Percentiles rank a stretch among this genome's conserved stretches.
phyloP scores from a whole-genome alignment of 1,140 invertebrate genomes.

The Micrasema longulum region DNA sequence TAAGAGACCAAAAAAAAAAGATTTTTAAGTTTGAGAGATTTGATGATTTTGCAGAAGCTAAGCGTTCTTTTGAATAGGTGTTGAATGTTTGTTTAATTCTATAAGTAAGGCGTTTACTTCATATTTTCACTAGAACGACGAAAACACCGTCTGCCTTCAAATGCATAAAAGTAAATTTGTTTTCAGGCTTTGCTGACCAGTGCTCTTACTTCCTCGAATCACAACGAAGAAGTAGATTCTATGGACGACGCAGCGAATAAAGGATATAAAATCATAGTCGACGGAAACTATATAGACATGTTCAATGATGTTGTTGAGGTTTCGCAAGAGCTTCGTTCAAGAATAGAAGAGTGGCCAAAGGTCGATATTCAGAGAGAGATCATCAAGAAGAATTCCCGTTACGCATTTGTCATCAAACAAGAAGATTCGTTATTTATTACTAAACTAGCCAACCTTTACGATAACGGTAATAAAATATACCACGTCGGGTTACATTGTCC shows the following conservation, averaged over 20 bases:
- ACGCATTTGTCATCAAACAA: background rate
- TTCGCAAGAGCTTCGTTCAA: background rate
- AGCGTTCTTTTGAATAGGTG: no score
- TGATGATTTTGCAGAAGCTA: no score
- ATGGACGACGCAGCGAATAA: background rate
- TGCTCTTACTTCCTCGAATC: background rate
- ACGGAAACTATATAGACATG: slow-evolving; percentile 11
- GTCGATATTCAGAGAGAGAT: background rate
- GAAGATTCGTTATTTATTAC: slow-evolving; percentile 16
- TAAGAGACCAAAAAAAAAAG: no score
- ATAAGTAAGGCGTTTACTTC: no score
- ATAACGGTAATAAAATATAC: slow-evolving; percentile 2
- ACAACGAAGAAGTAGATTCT: slow-evolving; percentile 7
- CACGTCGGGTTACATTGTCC: slow-evolving; percentile 20
- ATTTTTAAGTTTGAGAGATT: no score
- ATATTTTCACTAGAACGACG: no score
- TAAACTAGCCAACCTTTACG: background rate
- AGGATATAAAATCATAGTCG: slow-evolving; percentile 9
- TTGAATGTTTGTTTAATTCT: no score
- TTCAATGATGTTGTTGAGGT: background rate
- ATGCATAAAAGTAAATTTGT: no score
- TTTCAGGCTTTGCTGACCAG: slow-evolving; percentile 18
- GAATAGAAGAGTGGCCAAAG: background rate
- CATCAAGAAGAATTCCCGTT: background rate
- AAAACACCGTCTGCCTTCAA: no score